Evolutionary conservation across 1,140 invertebrate genomes (phyloP), one percentile per base, ranked within the genome.

Genomic region (Nylanderia fulva): DNA sequence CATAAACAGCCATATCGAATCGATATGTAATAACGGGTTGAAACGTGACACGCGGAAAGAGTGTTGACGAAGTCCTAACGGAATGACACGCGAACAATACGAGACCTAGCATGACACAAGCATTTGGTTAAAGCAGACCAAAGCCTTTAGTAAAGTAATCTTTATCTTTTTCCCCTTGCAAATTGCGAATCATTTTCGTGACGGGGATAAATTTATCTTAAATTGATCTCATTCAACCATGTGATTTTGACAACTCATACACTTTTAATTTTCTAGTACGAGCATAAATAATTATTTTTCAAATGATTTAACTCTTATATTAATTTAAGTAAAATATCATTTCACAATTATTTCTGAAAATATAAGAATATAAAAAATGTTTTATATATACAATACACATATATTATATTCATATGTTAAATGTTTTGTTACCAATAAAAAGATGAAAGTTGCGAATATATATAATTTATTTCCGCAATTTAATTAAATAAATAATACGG

Each of bases 21-120:
- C 64, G 56, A 87, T 56, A 39, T 64, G 64, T 64, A 68, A 87
- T 75, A 76, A 84, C 71, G 58, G 13, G 42, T 61, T 72, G 66
- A 72, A 82, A 82, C 66, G 45, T 82, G 77, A 82, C 77, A 72
- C 36, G 66, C 52, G 24, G 9, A 80, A 79, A 39, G 58, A 58
- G 39, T 69, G 66, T 82, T 82, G 52, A 82, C 52, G 52, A 71
- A 9, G 13, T 33, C 36, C 13, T 72, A 82, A 42, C 33, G 63
- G 54, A 71, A 56, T 56, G 42, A n/a, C 24, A 68, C 2, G 24
- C 15, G 39, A 58, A 71, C 39, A 71, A 82, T 72, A 58, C 13
- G 3, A 71, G 18, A 18, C 15, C 15, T 42, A 69, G 63, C 66
- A 24, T 82, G 77, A 80, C 77, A 56, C 5, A 66, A 58, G n/a